A percentile compares a stretch with the other conserved stretches of the same genome.
phyloP scores from a whole-genome alignment of 1,140 invertebrate species.

The Polyergus mexicanus region DNA sequence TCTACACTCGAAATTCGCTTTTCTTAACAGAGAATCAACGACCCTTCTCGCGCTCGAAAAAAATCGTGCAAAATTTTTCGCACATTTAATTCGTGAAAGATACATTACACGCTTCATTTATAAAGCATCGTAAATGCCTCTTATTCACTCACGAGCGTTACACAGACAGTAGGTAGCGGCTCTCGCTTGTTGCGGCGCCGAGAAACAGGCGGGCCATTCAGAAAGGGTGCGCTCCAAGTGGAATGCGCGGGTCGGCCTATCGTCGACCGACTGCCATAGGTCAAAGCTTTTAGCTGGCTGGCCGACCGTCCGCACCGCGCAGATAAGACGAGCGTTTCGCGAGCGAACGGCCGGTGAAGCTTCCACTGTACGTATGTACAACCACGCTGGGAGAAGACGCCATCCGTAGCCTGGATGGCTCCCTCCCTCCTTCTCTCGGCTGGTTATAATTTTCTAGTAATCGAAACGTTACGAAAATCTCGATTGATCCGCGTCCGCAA shows the following conservation, averaged over 20 bases:
- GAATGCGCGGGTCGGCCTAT: conserved; percentile 81
- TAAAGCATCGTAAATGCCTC: background rate
- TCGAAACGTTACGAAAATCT: too few species aligned
- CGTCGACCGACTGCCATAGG: conserved; percentile 84
- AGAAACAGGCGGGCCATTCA: conserved; percentile 83
- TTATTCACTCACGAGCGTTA: background rate
- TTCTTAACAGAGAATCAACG: too few species aligned
- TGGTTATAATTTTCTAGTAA: too few species aligned
- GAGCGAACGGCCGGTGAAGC: conserved; percentile 65
- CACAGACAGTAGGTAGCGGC: background rate
- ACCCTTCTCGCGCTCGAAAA: too few species aligned
- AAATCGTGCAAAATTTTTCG: background rate
- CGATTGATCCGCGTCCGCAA: too few species aligned
- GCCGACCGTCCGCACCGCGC: conserved; percentile 71
- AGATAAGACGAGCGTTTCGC: conserved; percentile 79
- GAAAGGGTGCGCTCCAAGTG: conserved; percentile 78
- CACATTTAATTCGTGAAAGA: background rate
- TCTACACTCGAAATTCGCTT: background rate
- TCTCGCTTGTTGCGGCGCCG: conserved; percentile 14
- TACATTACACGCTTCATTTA: background rate
- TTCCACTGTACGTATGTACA: background rate
- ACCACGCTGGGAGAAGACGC: too few species aligned
- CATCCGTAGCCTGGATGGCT: too few species aligned
- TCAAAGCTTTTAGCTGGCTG: conserved; percentile 83
- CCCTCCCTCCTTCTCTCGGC: too few species aligned